Evolutionary conservation across 1,140 invertebrate genomes (phyloP), one percentile per base, ranked within the genome.

Genomic region (Lepidurus couesii): DNA sequence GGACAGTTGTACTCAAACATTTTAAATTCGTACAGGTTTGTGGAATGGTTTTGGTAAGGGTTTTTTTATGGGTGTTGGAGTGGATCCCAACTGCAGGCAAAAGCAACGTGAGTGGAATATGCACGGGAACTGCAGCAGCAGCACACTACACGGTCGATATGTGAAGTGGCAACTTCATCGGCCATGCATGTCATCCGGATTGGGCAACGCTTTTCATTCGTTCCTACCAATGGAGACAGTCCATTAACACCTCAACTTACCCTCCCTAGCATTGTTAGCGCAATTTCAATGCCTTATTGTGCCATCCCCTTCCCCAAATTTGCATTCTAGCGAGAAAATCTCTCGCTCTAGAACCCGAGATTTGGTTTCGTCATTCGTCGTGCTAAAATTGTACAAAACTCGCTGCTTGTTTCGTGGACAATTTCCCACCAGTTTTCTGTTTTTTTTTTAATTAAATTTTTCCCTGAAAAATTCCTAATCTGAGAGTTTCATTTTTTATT

Each of bases 271-370:
- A 65, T 65, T 65, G 53, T 65, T 65, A 65, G 53, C 53, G 53
- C 53, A 65, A 65, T 65, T 65, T 65, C 53, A 65, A 65, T 65
- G 53, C 53, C 53, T 65, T 65, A 65, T 65, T 65, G 53, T 65
- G 53, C 8, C 53, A 65, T 65, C 53, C 53, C 53, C 53, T 65
- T 65, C 16, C 53, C 53, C 16, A 65, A 65, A 65, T 65, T 65
- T 65, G 53, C 53, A 65, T 65, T 65, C 53, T 65, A 21, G 53
- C 21, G 53, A 65, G 53, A 16, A 65, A 65, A 65, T 65, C 53
- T 65, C 53, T 65, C 21, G 53, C 53, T 65, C 53, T 21, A 65
- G 13, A 65, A 65, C n/a, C 21, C 53, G 53, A 65, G 9, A 65
- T 65, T 13, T 4, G 53, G 53, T n/a, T 13, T 65, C 53, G n/a